Conservation (phyloP, 30 jellyfish, hydroid and myxozoan genomes). For the Catostylus mosaicus region DNA sequence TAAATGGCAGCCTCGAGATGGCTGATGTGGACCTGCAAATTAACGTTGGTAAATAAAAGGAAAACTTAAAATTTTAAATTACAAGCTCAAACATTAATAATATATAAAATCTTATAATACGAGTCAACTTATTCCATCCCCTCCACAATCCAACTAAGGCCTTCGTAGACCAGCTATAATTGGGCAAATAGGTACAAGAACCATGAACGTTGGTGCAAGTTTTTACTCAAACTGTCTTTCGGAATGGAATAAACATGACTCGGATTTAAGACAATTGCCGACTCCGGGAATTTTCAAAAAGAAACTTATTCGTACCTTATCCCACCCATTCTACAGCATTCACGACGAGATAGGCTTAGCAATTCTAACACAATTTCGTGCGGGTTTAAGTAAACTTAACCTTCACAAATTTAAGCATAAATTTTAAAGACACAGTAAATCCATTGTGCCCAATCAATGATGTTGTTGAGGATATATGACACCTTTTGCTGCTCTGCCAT, state of each 20-base stretch:
- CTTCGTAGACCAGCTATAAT: conserved; percentile 47
- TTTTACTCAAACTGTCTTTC: conserved; percentile 14
- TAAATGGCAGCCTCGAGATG: too few relatives aligned
- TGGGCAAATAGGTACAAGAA: conserved; percentile 56
- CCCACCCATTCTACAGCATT: conserved; percentile 12
- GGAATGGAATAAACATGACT: conserved; percentile 10
- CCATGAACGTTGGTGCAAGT: conserved; percentile 30
- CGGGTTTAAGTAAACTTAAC: too few relatives aligned
- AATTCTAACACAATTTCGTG: too few relatives aligned
- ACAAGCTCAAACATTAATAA: too few relatives aligned
- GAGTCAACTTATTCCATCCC: conserved; percentile 4
- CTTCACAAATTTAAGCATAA: background rate
- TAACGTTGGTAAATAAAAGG: too few relatives aligned
- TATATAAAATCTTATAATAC: too few relatives aligned
- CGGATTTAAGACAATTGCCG: background rate
- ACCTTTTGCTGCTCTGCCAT: conserved; percentile 12
- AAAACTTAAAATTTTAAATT: too few relatives aligned
- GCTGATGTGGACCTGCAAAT: too few relatives aligned
- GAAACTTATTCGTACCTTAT: background rate
- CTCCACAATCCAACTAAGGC: conserved; percentile 35
- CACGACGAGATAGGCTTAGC: conserved; percentile 2
- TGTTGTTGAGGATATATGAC: background rate
- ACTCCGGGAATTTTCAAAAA: background rate
- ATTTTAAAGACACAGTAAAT: background rate
- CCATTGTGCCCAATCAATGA: conserved; percentile 18